Percentiles rank a stretch among this genome's conserved stretches.
Evolutionary conservation across 2,113 vertebrate genomes (phyloP).

Genomic region (Corynorhinus townsendii): DNA sequence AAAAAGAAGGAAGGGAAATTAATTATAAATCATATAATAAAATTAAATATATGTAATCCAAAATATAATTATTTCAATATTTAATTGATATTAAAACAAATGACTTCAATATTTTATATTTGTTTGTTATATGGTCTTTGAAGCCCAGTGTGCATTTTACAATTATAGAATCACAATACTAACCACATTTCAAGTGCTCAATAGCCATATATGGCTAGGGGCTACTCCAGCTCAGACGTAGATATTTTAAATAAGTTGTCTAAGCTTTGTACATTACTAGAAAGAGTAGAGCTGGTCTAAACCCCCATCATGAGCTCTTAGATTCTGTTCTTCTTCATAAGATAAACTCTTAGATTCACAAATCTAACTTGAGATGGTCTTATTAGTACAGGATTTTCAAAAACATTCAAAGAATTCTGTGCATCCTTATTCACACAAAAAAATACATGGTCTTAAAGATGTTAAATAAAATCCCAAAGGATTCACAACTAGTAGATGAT

Average conservation of each 20-base stretch:
- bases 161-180: background rate
- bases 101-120: background rate
- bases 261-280: background rate
- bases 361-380: background rate
- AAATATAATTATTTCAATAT: background rate
- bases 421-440: background rate
- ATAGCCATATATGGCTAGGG: background rate
- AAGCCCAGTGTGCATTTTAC: background rate
- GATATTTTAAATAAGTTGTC: background rate
- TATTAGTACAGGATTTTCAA: background rate
- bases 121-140: background rate
- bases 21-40: background rate
- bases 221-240: background rate
- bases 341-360: background rate
- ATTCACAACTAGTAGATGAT: background rate
- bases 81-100: background rate
- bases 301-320: background rate
- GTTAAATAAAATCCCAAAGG: background rate
- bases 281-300: background rate
- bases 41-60: background rate
- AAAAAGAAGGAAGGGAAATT: background rate
- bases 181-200: background rate
- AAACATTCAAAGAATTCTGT: background rate
- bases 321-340: background rate
- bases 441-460: background rate